Base-by-base conservation (phyloP, 2,888 invertebrate species). In the Idaea dimidiata region DNA sequence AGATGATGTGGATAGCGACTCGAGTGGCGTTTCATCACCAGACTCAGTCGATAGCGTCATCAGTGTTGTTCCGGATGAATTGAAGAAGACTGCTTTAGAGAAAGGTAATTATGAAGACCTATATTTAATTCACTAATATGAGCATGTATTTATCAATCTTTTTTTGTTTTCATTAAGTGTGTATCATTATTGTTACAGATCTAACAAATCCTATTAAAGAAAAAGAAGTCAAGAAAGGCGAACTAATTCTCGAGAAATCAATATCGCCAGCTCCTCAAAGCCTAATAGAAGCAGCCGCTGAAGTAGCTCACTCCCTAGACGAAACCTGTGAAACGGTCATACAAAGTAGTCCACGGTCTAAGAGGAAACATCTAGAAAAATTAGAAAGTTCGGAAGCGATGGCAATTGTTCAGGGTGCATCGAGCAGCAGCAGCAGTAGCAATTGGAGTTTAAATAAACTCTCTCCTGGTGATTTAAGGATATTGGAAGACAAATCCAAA, bases 1-100 rank as follows among this genome's bases (percentile, higher is more conserved):
- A 6, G 97, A 98, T 80, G 97, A 98, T 77, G 94, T 97, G 84
- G 97, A 97, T 81, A 97, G 97, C 77, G 97, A 97, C 81, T 97
- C 97, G 0, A 97, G 97, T 77, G 96, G 96, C 4, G 96, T 97
- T 14, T 97, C 97, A 0, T 97, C 97, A 0, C 97, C 97, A 1
- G 97, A 97, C 80, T 97, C 97, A 1, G 95, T 96, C 1, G 97
- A 97, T 73, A 97, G 97, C 78, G 97, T 97, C 0, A 97, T 97
- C 71, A 96, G 96, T 77, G 96, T 96, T 0, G 93, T 95, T 16
- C 94, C 94, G 10, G 95, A 95, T 55, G 95, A 95, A 72, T 85
- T 93, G 24, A 88, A 87, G 24, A 91, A 89, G 79, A 84, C 78
- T 62, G 89, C 89, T 17, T 68, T 78, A 54, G 92, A 92, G 75